These are phyloP conservation scores for Ginglymostoma cirratum DNA, from an alignment of 2,113 vertebrate species.

Conservation along the genomic window DNA sequence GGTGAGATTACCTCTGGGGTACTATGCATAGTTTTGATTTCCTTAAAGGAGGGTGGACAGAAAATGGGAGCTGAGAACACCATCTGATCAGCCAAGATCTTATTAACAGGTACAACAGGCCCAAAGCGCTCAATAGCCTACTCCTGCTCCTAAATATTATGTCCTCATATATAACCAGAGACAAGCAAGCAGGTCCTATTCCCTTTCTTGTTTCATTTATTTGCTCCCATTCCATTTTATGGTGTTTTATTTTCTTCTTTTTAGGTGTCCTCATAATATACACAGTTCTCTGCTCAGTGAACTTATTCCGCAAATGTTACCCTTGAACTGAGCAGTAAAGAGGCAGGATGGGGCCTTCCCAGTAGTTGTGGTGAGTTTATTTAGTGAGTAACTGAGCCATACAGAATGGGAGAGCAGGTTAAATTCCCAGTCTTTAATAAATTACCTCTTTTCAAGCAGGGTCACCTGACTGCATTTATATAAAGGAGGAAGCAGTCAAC, in stretches of 20 bases:
- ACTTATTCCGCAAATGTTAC: not conserved
- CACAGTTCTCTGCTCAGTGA: conserved; percentile 3
- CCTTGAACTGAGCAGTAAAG: not conserved
- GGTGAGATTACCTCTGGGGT: too few species aligned
- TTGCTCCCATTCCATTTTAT: not conserved
- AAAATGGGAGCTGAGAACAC: too few species aligned
- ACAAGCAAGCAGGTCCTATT: not conserved
- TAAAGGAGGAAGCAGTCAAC: not conserved
- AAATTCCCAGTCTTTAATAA: not conserved
- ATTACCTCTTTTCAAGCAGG: not conserved
- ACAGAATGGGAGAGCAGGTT: not conserved
- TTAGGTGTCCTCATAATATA: not conserved
- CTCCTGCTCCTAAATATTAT: too few species aligned
- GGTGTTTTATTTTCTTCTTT: not conserved
- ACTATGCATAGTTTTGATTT: too few species aligned
- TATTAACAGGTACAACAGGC: too few species aligned
- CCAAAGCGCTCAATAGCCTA: too few species aligned
- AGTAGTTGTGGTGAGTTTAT: not conserved
- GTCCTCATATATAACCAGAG: not conserved
- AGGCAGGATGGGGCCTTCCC: not conserved
- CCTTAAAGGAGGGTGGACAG: too few species aligned
- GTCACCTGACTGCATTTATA: not conserved
- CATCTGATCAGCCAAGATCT: too few species aligned
- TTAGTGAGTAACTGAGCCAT: not conserved
- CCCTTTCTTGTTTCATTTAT: not conserved